Evolutionary conservation across 2,888 invertebrate genomes (phyloP), one percentile per base, ranked within the genome.

Genomic region (Drosophila differens): DNA sequence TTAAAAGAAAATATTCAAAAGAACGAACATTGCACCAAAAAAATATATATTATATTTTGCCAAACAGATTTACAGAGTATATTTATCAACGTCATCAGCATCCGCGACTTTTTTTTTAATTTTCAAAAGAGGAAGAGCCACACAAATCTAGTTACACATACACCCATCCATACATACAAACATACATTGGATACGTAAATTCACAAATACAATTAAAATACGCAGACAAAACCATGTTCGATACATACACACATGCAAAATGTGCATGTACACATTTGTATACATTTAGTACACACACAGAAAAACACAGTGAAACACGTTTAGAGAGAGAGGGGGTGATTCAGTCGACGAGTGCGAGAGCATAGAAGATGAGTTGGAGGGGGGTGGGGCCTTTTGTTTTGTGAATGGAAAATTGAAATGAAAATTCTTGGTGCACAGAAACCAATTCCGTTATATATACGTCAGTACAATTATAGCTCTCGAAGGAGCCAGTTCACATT

Each of bases 351-450:
- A 54, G 61, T 53, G 64, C 33, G 55, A 69, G 70, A 76, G 74
- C 74, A 72, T 71, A 72, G 51, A 69, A 70, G 65, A 70, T 82
- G 74, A 70, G 74, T 75, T 74, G 83, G 9, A 47, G 25, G 47
- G 25, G 4, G 25, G 4, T 25, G 14, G 47, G 72, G 88, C 66
- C 83, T 82, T 85, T 88, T 85, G 80, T 83, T 85, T 85, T 88
- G 82, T 85, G 85, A 85, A 85, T 85, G 85, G 79, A 79, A 77
- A 82, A 82, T 71, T 74, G 75, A 85, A 84, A 85, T 85, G 83
- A 85, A 88, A 83, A 85, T 85, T 77, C 74, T 83, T 80, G 74
- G 60, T 70, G 70, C 64, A 85, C 88, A 88, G 75, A 76, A 83
- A 81, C 83, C 77, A 74, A 82, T 78, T 72, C 83, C 65, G 80